Percentiles rank a stretch among this genome's conserved stretches.
phyloP scores from a whole-genome alignment of 2,888 invertebrate genomes.

The Malthinus seriepunctatus region DNA sequence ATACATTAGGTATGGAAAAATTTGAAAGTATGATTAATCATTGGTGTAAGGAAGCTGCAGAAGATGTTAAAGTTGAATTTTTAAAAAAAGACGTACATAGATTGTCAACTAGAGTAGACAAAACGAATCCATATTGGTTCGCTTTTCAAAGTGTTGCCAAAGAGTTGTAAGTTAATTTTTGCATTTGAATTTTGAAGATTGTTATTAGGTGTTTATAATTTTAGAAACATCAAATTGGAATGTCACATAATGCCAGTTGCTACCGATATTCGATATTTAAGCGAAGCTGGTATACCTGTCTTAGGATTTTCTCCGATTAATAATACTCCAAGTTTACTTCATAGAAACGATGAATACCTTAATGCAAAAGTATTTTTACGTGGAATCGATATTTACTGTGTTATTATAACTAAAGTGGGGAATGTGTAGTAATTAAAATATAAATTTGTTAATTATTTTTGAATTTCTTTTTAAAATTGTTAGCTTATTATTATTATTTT shows the following conservation, averaged over 20 bases:
- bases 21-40: conserved; percentile 58
- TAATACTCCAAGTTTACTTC: conserved; percentile 79
- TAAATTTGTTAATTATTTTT: too few species aligned
- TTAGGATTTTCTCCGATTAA: conserved; percentile 68
- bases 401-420: conserved; percentile 67
- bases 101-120: conserved; percentile 57
- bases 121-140: conserved; percentile 63
- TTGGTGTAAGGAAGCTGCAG: conserved; percentile 62
- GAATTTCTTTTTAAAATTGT: too few species aligned
- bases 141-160: conserved; percentile 60
- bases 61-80: conserved; percentile 60
- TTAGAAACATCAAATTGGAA: background rate
- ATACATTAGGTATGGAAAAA: conserved; percentile 62
- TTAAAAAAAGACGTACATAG: conserved; percentile 57
- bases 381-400: conserved; percentile 80
- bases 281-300: conserved; percentile 70
- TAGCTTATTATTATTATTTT: too few species aligned
- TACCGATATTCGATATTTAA: conserved; percentile 85
- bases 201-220: background rate
- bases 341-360: conserved; percentile 90
- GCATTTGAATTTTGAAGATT: background rate
- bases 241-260: conserved; percentile 81
- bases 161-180: conserved; percentile 44
- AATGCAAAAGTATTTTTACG: conserved; percentile 74
- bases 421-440: conserved; percentile 50